Conservation (phyloP, 2,113 vertebrate genomes). For the Crotalus viridis region DNA sequence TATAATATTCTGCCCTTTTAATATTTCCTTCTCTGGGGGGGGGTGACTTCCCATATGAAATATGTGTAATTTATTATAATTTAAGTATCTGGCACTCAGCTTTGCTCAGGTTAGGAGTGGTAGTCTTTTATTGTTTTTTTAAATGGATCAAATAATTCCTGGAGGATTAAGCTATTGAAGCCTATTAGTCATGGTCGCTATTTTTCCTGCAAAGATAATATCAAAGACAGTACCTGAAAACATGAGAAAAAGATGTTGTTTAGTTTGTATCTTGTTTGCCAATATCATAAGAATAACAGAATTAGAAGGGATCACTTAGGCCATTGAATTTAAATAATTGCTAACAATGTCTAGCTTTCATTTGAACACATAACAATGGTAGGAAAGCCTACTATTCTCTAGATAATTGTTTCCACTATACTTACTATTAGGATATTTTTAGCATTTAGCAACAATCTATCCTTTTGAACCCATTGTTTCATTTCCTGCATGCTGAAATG, state of each 20-base stretch:
- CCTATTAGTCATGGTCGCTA: background rate
- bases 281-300: background rate
- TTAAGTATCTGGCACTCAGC: background rate
- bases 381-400: background rate
- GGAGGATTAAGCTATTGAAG: background rate
- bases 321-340: background rate
- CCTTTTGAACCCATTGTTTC: background rate
- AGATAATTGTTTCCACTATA: background rate
- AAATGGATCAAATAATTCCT: background rate
- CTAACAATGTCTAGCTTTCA: background rate
- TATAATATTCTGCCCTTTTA: too few relatives aligned
- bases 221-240: background rate
- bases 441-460: background rate
- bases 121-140: background rate
- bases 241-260: background rate
- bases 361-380: background rate
- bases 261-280: background rate
- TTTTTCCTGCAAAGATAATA: background rate
- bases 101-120: background rate
- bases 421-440: background rate
- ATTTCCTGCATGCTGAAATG: background rate
- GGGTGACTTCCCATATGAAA: background rate
- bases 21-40: too few relatives aligned
- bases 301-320: background rate
- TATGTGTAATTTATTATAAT: background rate